Evolutionary conservation across 2,888 invertebrate genomes (phyloP).

Genomic region (Troglohyphantes excavatus): DNA sequence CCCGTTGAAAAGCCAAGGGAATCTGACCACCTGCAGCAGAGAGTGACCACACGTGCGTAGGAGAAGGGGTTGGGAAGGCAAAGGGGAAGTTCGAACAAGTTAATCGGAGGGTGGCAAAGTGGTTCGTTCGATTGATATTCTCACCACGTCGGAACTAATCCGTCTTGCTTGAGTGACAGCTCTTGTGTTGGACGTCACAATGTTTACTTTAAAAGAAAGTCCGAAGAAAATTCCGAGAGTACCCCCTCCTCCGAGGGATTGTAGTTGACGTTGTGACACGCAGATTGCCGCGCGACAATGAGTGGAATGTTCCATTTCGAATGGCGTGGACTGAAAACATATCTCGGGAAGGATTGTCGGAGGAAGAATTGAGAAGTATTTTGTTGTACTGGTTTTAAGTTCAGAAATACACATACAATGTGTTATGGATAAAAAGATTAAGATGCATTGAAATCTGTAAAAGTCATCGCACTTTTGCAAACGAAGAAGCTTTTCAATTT

Average conservation of each 20-base stretch:
- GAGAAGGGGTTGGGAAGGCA: conserved; percentile 40
- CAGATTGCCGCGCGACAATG: background rate
- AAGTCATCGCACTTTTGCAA: background rate
- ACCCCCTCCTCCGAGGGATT: background rate
- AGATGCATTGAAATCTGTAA: background rate
- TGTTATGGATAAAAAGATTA: background rate
- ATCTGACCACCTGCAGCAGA: conserved; percentile 43
- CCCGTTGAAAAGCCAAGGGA: conserved; percentile 26
- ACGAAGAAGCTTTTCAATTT: background rate
- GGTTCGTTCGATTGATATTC: conserved; percentile 64
- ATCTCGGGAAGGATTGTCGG: background rate
- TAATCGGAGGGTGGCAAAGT: conserved; percentile 76
- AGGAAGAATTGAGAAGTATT: background rate
- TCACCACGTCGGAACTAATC: conserved; percentile 57
- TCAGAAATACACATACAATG: background rate
- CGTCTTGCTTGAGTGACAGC: conserved; percentile 71
- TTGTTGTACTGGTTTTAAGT: background rate
- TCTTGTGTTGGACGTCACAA: conserved; percentile 58
- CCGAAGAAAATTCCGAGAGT: conserved; percentile 1
- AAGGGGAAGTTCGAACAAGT: conserved; percentile 60
- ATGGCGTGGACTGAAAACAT: background rate
- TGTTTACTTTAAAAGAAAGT: conserved; percentile 64
- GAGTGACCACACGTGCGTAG: conserved; percentile 73
- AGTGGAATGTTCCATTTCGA: background rate
- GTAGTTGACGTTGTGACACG: conserved; percentile 26